A percentile compares a stretch with the other conserved stretches of the same genome.
These are phyloP conservation scores for Spilarctia lutea DNA, from an alignment of 2,888 invertebrate genomes.

Conservation along the genomic window DNA sequence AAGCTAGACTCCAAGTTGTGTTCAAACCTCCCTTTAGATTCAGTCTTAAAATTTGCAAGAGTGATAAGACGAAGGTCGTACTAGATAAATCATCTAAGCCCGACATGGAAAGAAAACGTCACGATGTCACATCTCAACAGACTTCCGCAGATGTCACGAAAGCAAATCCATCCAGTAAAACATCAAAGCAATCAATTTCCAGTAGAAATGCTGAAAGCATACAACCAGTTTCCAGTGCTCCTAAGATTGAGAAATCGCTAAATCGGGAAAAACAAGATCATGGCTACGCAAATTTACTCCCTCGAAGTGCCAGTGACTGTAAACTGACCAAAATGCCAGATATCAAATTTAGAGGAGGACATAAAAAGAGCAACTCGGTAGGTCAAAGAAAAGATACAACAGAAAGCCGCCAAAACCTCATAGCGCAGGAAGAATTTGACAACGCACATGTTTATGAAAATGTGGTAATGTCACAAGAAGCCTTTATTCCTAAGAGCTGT, in stretches of 20 bases:
- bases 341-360: constrained; percentile 65
- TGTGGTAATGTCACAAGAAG: constrained; percentile 67
- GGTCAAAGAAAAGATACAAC: constrained; percentile 80
- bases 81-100: constrained; percentile 86
- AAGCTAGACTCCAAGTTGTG: constrained; percentile 93
- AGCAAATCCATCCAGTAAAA: constrained; percentile 65
- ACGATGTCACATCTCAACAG: constrained; percentile 63
- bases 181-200: constrained; percentile 69
- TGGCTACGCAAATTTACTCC: constrained; percentile 78
- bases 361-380: constrained; percentile 82
- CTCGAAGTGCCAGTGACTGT: constrained; percentile 80
- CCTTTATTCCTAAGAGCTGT: constrained; percentile 77
- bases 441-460: constrained; percentile 82
- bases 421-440: constrained; percentile 76
- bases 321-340: constrained; percentile 73
- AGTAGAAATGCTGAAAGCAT: constrained; percentile 59
- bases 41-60: constrained; percentile 92
- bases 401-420: constrained; percentile 82
- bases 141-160: constrained; percentile 65
- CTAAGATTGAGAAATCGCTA: constrained; percentile 64
- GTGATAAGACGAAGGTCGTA: constrained; percentile 89
- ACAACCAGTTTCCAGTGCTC: constrained; percentile 48
- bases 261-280: constrained; percentile 62
- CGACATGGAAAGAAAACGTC: constrained; percentile 77
- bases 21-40: constrained; percentile 96